phyloP scores from a whole-genome alignment of 2,888 invertebrate genomes.

The Tortrix viridana region DNA sequence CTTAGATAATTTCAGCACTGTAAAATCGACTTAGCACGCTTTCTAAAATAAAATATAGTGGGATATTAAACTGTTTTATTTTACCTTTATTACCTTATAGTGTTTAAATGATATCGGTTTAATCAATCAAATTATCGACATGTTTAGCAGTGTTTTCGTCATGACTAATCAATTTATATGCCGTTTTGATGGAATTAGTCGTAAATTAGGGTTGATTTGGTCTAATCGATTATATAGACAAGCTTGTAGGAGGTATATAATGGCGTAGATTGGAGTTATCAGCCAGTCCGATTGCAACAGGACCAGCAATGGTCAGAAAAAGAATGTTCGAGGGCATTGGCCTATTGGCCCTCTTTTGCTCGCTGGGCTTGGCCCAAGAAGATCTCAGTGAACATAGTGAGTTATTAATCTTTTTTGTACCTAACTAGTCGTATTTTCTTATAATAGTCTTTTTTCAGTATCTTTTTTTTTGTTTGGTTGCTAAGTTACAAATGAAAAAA shows the following conservation, averaged over 20 bases:
- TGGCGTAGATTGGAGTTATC: not conserved
- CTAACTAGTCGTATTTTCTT: too few relatives aligned
- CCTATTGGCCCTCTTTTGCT: slow-evolving; percentile 7
- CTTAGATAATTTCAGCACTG: slow-evolving; percentile 31
- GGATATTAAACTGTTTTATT: slow-evolving; percentile 21
- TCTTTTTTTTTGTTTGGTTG: too few relatives aligned
- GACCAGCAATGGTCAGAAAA: slow-evolving; percentile 5
- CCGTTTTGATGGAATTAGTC: slow-evolving; percentile 19
- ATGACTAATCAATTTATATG: slow-evolving; percentile 31
- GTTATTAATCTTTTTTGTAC: not conserved
- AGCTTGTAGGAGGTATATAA: not conserved
- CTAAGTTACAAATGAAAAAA: too few relatives aligned
- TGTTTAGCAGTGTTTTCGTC: slow-evolving; percentile 17
- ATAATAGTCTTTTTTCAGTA: too few relatives aligned
- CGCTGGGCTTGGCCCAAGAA: not conserved
- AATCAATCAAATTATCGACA: slow-evolving; percentile 35
- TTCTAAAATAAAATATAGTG: slow-evolving; percentile 29
- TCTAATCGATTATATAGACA: slow-evolving; percentile 4
- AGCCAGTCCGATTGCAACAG: not conserved
- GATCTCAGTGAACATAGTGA: not conserved
- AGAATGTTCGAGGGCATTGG: not conserved
- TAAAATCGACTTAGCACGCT: slow-evolving; percentile 36
- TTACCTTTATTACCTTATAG: not conserved
- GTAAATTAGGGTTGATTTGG: slow-evolving; percentile 15
- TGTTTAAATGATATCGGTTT: slow-evolving; percentile 2